phyloP scores from a whole-genome alignment of 2,888 invertebrate genomes.

The Germaria angustata region DNA sequence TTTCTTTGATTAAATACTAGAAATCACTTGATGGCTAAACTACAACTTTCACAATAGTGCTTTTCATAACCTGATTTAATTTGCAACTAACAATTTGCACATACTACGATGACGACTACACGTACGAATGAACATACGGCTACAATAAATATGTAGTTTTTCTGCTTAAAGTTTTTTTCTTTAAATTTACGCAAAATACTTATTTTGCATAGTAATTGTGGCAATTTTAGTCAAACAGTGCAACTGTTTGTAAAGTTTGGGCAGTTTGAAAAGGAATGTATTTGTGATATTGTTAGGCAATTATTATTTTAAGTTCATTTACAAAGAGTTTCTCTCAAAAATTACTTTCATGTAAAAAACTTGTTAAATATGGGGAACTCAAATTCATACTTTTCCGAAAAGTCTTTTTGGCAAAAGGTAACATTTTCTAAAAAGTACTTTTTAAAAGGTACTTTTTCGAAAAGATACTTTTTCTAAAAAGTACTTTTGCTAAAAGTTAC shows the following conservation, averaged over 20 bases:
- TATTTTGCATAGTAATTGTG: conserved; percentile 66
- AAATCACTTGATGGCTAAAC: conserved; percentile 53
- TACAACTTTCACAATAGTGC: conserved; percentile 65
- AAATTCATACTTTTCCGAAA: neutral
- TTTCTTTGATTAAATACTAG: conserved; percentile 30
- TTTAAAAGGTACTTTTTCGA: no score
- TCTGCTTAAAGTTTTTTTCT: conserved; percentile 46
- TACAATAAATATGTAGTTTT: conserved; percentile 34
- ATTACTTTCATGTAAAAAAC: neutral
- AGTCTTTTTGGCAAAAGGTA: no score
- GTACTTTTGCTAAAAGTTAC: no score
- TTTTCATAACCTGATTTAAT: conserved; percentile 67
- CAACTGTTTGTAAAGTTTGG: conserved; percentile 11
- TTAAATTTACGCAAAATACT: conserved; percentile 64
- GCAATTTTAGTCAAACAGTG: conserved; percentile 46
- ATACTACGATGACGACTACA: neutral
- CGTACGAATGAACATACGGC: neutral
- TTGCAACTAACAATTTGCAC: conserved; percentile 46
- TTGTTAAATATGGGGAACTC: no score
- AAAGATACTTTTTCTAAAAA: no score
- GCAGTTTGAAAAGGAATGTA: neutral
- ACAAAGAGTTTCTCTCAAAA: neutral
- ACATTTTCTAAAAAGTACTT: no score
- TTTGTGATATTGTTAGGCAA: neutral
- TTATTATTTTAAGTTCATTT: neutral